Evolutionary conservation across 2,888 invertebrate genomes (phyloP), one percentile per base, ranked within the genome.

Genomic region (Crioceris asparagi): DNA sequence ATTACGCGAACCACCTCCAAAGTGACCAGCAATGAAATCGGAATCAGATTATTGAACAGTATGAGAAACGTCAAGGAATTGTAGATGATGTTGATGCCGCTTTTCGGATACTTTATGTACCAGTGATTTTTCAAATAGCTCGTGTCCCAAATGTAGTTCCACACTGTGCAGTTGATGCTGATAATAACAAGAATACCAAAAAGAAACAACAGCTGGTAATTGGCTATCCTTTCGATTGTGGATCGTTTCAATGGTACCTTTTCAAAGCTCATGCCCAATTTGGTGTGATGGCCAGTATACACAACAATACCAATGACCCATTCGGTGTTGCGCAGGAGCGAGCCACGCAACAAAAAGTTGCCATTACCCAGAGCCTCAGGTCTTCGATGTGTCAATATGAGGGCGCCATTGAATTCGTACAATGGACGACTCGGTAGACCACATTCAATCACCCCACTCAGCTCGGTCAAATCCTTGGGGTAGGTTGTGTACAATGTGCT

Each of bases 201-300:
- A 54, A 98, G 73, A 76, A 93, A 79, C 55, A 98, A 71, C 59
- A 96, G 96, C 71, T 91, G 90, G 23, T 83, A 83, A 67, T 92
- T 92, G 44, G 90, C 90, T 58, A 86, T 72, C 49, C 80, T 80
- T 69, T 96, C 96, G 46, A 96, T 85, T 30, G 88, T 87, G 39
- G 94, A 96, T 45, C 96, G 77, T 68, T 94, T 93, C 45, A 93
- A 66, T 0, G 90, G 88, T 31, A 82, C 79, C 43, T 77, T 71
- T 26, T 83, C 85, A 37, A 88, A 86, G 67, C 98, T 98, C 66
- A 83, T 84, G 90, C 98, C 91, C 52, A 98, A 75, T 65, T 98
- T 98, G 39, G 94, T 91, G 66, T 98, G 97, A 64, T 93, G 96
- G 0, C 98, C 98, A 0, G 97, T 94, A 69, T 97, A 98, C 40